phyloP scores from a whole-genome alignment of 2,797 vertebrate genomes.

The Buphagus erythrorhynchus region DNA sequence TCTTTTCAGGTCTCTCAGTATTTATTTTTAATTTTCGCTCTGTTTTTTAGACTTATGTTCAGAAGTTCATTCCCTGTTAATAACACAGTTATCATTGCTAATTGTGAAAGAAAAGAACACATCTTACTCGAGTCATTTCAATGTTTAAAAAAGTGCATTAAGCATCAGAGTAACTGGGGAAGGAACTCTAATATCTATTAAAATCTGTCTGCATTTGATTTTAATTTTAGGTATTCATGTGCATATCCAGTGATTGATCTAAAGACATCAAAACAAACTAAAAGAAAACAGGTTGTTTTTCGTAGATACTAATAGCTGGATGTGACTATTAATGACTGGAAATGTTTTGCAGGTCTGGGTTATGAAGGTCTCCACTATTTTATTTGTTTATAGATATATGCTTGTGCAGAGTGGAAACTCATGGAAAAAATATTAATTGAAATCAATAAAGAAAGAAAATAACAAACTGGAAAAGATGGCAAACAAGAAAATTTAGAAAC shows the following conservation, averaged over 20 bases:
- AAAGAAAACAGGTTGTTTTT: neutral
- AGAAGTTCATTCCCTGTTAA: neutral
- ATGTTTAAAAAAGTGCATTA: neutral
- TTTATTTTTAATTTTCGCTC: neutral
- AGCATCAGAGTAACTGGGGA: neutral
- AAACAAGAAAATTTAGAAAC: conserved; percentile 51
- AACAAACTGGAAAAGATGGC: conserved; percentile 26
- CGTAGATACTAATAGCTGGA: neutral
- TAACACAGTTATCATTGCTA: neutral
- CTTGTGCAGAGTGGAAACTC: neutral
- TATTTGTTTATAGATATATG: neutral
- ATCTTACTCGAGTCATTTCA: neutral
- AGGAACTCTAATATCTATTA: neutral
- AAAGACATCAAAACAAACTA: neutral
- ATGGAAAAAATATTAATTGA: conserved; percentile 2
- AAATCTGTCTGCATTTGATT: neutral
- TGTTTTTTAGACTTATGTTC: neutral
- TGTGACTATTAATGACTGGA: neutral
- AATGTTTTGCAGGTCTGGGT: neutral
- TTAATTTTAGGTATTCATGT: neutral
- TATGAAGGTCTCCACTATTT: neutral
- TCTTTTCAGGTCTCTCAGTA: neutral
- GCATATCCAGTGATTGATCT: neutral
- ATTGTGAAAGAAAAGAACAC: neutral
- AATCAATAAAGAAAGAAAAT: conserved; percentile 59